Evolutionary conservation across 1,140 invertebrate genomes (phyloP), one percentile per base, ranked within the genome.

Genomic region (Bactericera cockerelli): DNA sequence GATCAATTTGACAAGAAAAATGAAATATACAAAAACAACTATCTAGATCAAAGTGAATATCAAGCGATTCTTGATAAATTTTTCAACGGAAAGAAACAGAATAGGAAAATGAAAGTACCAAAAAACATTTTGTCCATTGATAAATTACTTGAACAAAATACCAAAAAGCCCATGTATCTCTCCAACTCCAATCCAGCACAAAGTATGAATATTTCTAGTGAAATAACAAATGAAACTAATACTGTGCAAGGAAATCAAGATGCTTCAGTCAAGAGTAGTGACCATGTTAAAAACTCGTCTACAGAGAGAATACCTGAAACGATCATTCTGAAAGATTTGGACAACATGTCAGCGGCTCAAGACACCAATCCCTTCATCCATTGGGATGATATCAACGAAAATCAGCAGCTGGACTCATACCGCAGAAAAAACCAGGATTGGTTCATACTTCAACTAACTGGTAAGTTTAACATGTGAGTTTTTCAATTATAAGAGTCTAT

Each of bases 1-100:
- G 42, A 49, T 49, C 42, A 49, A 49, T 49, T 49, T 49, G 42
- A 49, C 19, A 49, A 49, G 42, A 49, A 49, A 49, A 49, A 49
- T 49, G 42, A 49, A 49, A 49, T 49, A 10, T 49, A 49, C 22
- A 49, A 49, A 22, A 49, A 49, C 19, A 49, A 49, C n/a, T 49
- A 49, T 49, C 22, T 49, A 16, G 42, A 49, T n/a, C 42, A 49
- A 49, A 49, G n/a, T 22, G 42, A 49, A 49, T 49, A 49, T 49
- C 42, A 49, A 49, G 42, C 42, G n/a, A 49, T 49, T 10, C 42
- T 49, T 49, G 42, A 49, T n/a, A 49, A 49, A 49, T 49, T 49
- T 49, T 49, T 49, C n/a, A 49, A 49, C 22, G 42, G 42, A 49
- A 49, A 49, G 22, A 49, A 49, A 49, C 42, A 49, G 42, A 49